Percentiles rank a stretch among this genome's conserved stretches.
Conservation (phyloP, 2,113 vertebrate species). For the Anarrhichthys ocellatus region DNA sequence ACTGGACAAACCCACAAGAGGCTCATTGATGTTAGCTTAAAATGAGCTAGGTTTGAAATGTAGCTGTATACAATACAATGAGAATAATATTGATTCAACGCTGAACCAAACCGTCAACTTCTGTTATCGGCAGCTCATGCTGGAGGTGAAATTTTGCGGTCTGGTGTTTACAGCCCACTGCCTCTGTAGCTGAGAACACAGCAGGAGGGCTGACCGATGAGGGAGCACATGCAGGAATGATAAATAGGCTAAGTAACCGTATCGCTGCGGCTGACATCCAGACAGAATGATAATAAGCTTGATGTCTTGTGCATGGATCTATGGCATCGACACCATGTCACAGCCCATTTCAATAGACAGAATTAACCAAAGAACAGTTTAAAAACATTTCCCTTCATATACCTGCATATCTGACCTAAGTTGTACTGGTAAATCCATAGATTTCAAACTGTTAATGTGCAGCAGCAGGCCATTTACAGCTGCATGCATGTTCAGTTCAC, state of each 20-base stretch:
- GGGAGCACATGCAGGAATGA: slow-evolving; percentile 65
- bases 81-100: slow-evolving; percentile 48
- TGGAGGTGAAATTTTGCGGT: slow-evolving; percentile 44
- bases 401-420: background rate
- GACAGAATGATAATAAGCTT: slow-evolving; percentile 67
- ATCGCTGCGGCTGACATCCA: slow-evolving; percentile 51
- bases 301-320: slow-evolving; percentile 29
- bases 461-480: background rate
- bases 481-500: background rate
- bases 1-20: slow-evolving; percentile 15
- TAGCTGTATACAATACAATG: slow-evolving; percentile 23
- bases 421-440: background rate
- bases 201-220: slow-evolving; percentile 54
- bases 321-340: slow-evolving; percentile 2
- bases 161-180: slow-evolving; percentile 41
- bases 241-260: slow-evolving; percentile 71
- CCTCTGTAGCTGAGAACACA: slow-evolving; percentile 47
- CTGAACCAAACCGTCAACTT: slow-evolving; percentile 21
- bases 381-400: background rate
- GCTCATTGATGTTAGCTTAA: slow-evolving; percentile 19
- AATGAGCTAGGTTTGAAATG: slow-evolving; percentile 24
- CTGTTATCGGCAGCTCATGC: slow-evolving; percentile 18
- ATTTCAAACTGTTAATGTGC: slow-evolving; percentile 6
- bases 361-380: background rate
- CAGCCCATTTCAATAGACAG: slow-evolving; percentile 6